Evolutionary conservation across 2,797 vertebrate genomes (phyloP).

Genomic region (Galaxias olidus): DNA sequence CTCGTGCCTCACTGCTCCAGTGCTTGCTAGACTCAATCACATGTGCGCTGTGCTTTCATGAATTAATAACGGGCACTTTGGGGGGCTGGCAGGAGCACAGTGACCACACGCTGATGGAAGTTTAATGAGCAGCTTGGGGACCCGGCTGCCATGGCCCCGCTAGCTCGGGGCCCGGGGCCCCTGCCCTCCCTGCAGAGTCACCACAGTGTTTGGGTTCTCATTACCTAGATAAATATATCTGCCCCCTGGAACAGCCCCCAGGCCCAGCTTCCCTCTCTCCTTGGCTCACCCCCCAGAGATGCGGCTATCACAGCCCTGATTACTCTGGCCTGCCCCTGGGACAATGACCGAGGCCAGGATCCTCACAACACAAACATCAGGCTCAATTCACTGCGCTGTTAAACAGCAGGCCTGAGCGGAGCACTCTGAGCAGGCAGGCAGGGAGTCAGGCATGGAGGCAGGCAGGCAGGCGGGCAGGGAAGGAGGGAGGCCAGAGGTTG

Average conservation of each 20-base stretch:
- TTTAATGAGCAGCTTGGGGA: constrained; percentile 88
- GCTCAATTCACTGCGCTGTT: constrained; percentile 66
- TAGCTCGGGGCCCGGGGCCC: constrained; percentile 60
- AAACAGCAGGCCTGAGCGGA: constrained; percentile 52
- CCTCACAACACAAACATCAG: constrained; percentile 71
- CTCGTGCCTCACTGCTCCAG: constrained; percentile 78
- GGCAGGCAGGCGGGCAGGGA: constrained; percentile 14
- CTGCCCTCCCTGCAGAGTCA: constrained; percentile 60
- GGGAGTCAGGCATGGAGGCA: constrained; percentile 20
- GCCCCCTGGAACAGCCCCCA: constrained; percentile 67
- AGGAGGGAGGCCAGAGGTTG: constrained; percentile 37
- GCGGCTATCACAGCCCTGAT: constrained; percentile 74
- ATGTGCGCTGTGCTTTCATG: constrained; percentile 87
- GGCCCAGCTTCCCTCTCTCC: constrained; percentile 42
- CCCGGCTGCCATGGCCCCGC: constrained; percentile 67
- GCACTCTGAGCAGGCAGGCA: constrained; percentile 32
- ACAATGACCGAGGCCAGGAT: constrained; percentile 63
- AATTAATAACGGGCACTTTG: constrained; percentile 93
- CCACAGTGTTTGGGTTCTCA: constrained; percentile 74
- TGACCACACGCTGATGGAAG: constrained; percentile 84
- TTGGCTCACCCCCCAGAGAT: constrained; percentile 55
- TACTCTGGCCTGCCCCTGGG: constrained; percentile 71
- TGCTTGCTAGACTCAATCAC: constrained; percentile 88
- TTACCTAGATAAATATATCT: constrained; percentile 78
- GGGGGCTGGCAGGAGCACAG: constrained; percentile 81